Evolutionary conservation across 2,797 vertebrate species (phyloP).

Genomic region (Mallotus villosus): DNA sequence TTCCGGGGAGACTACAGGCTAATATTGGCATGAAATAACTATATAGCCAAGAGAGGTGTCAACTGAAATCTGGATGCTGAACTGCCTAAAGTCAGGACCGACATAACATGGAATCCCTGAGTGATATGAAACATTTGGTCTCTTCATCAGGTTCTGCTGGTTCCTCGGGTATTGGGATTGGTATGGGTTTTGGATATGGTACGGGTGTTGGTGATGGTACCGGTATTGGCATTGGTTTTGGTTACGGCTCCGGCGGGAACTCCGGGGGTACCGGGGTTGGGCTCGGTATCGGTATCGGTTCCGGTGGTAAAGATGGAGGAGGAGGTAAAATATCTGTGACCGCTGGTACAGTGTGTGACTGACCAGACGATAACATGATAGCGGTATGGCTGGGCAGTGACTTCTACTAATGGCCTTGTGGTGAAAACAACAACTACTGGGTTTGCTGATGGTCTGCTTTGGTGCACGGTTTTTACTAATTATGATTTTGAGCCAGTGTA

Average conservation of each 20-base stretch:
- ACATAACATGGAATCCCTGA: neutral
- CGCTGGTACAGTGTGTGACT: neutral
- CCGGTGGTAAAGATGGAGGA: neutral
- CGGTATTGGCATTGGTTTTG: constrained; percentile 20
- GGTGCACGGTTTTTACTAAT: neutral
- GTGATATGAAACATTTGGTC: constrained; percentile 12
- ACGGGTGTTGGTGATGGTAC: constrained; percentile 15
- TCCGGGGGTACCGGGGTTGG: constrained; percentile 16
- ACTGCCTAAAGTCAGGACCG: neutral
- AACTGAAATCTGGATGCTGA: neutral
- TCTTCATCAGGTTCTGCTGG: constrained; percentile 25
- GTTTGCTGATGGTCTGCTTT: neutral
- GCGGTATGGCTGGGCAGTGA: constrained; percentile 3
- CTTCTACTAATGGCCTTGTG: neutral
- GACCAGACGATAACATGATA: neutral
- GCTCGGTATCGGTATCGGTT: constrained; percentile 6
- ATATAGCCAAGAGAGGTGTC: neutral
- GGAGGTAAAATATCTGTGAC: neutral
- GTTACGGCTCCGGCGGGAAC: constrained; percentile 4
- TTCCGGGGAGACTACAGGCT: neutral
- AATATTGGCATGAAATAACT: neutral
- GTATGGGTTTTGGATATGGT: constrained; percentile 25
- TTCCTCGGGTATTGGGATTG: constrained; percentile 19
- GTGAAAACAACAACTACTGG: constrained; percentile 1
- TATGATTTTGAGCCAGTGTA: neutral